phyloP scores from a whole-genome alignment of 2,113 vertebrate species.

The Bubo blakistoni region DNA sequence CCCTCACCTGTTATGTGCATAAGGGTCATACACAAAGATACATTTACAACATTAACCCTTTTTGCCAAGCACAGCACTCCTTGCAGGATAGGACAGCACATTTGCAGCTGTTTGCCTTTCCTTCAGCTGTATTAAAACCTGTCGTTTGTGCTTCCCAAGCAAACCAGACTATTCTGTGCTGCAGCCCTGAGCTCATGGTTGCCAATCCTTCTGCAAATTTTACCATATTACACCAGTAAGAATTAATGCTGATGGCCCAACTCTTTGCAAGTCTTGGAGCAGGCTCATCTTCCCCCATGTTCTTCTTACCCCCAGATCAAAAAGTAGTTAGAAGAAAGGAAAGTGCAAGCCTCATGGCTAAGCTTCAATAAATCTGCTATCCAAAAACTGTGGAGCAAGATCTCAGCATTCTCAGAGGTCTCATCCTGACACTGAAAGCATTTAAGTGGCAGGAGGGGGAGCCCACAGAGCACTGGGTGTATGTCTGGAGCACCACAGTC shows the following conservation, averaged over 20 bases:
- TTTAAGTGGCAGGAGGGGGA: background rate
- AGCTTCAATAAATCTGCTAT: background rate
- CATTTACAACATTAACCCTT: background rate
- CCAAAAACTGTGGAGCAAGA: background rate
- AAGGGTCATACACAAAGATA: background rate
- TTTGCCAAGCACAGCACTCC: background rate
- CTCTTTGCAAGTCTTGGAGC: background rate
- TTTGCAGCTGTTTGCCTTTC: background rate
- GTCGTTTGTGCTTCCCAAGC: background rate
- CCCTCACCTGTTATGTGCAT: background rate
- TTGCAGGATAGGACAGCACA: background rate
- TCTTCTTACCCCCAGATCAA: background rate
- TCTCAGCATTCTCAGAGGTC: background rate
- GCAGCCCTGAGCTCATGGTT: background rate
- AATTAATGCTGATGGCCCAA: background rate
- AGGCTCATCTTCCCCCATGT: background rate
- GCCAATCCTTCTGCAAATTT: background rate
- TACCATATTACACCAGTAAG: background rate
- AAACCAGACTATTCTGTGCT: background rate
- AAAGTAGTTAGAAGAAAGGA: background rate
- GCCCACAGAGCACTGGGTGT: background rate
- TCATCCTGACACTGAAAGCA: background rate
- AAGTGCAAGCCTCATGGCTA: background rate
- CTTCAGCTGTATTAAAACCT: background rate
- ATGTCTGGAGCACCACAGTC: background rate